Evolutionary conservation across 2,797 vertebrate genomes (phyloP).

Genomic region (Xiphorhynchus erythropygius): DNA sequence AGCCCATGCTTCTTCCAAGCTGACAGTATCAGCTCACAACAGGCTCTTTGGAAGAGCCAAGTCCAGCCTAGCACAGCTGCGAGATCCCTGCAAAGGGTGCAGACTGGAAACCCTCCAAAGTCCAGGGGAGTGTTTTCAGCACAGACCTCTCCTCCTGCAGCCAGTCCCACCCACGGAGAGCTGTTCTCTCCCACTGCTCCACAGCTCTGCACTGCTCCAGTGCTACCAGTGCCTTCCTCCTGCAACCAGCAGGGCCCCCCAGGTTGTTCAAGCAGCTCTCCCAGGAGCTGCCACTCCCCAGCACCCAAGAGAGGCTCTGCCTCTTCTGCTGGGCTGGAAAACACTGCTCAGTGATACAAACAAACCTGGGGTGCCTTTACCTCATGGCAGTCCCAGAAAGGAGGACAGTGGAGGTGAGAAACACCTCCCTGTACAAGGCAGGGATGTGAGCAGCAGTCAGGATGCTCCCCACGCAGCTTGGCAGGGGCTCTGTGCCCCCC

Average conservation of each 20-base stretch:
- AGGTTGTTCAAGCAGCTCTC: not conserved
- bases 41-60: not conserved
- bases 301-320: not conserved
- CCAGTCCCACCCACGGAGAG: not conserved
- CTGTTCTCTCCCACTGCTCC: not conserved
- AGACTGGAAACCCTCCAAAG: not conserved
- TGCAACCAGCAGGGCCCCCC: not conserved
- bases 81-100: not conserved
- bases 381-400: not conserved
- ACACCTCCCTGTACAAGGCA: not conserved
- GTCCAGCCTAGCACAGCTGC: not conserved
- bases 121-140: not conserved
- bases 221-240: not conserved
- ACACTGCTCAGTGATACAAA: not conserved
- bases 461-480: not conserved
- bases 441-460: not conserved
- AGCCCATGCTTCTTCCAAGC: not conserved
- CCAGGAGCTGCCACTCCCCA: not conserved
- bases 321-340: not conserved
- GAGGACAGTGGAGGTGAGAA: not conserved
- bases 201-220: rapidly evolving
- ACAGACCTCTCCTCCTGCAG: not conserved
- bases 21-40: not conserved
- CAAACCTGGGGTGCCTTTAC: rapidly evolving
- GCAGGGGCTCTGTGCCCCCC: not conserved